A percentile compares a stretch with the other conserved stretches of the same genome.
Evolutionary conservation across 2,888 invertebrate species (phyloP).

Genomic region (Aleiodes testaceus): DNA sequence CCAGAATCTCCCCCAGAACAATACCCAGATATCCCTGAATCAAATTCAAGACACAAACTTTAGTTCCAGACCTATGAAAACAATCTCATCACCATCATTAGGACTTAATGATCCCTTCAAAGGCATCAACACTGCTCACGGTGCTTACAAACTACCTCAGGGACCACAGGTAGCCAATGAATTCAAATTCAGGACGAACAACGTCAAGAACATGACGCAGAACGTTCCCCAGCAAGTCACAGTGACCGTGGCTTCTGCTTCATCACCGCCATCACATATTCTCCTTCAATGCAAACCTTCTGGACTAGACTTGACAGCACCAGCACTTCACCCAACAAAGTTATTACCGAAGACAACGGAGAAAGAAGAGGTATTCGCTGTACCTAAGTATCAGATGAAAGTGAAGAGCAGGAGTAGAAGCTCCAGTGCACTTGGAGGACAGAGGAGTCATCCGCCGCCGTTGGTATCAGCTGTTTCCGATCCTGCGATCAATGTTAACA

Average conservation of each 20-base stretch:
- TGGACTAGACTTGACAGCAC: slow-evolving; percentile 66
- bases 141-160: slow-evolving; percentile 45
- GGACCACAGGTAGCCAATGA: not conserved
- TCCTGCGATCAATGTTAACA: slow-evolving; percentile 79
- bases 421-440: slow-evolving; percentile 74
- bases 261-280: slow-evolving; percentile 63
- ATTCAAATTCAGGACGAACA: too few species aligned
- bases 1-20: not conserved
- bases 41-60: slow-evolving; percentile 8
- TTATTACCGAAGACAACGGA: slow-evolving; percentile 52
- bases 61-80: not conserved
- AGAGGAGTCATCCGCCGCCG: slow-evolving; percentile 76
- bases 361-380: slow-evolving; percentile 73
- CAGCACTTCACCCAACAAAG: slow-evolving; percentile 65
- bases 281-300: slow-evolving; percentile 65
- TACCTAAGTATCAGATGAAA: slow-evolving; percentile 73
- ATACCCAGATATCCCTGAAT: slow-evolving; percentile 3
- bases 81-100: not conserved
- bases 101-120: slow-evolving; percentile 4
- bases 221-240: slow-evolving; percentile 19
- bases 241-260: slow-evolving; percentile 61
- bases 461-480: slow-evolving; percentile 85
- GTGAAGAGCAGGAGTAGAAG: slow-evolving; percentile 75
- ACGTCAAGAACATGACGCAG: not conserved
- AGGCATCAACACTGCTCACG: not conserved